Percentiles rank a stretch among this genome's conserved stretches.
Evolutionary conservation across 2,888 invertebrate genomes (phyloP).

Genomic region (Polietes domitor): DNA sequence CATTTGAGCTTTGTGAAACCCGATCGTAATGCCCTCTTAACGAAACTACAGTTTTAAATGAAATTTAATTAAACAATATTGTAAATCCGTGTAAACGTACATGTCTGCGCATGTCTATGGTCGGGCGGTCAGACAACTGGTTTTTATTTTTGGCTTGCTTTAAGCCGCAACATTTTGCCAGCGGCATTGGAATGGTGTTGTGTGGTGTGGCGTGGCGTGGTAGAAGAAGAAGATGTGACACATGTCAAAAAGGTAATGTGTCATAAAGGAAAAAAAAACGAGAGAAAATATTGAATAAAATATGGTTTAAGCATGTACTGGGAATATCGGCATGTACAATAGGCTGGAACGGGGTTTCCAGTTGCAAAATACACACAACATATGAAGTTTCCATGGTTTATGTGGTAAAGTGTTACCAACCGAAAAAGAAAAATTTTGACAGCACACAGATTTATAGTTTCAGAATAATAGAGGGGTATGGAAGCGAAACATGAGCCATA

Average conservation of each 20-base stretch:
- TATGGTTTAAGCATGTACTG: slow-evolving; percentile 47
- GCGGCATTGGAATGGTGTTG: too few relatives aligned
- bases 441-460: too few relatives aligned
- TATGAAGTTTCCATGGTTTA: too few relatives aligned
- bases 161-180: not conserved
- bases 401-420: too few relatives aligned
- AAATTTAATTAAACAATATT: slow-evolving; percentile 5
- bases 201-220: too few relatives aligned
- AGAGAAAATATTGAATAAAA: slow-evolving; percentile 38
- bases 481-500: too few relatives aligned
- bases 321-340: not conserved
- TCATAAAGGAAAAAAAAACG: slow-evolving; percentile 37
- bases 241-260: slow-evolving; percentile 61
- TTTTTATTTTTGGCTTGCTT: not conserved
- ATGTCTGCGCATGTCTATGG: not conserved
- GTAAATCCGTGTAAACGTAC: not conserved
- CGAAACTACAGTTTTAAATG: not conserved
- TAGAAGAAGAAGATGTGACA: slow-evolving; percentile 53
- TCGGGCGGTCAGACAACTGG: not conserved
- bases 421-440: too few relatives aligned
- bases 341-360: too few relatives aligned
- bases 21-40: not conserved
- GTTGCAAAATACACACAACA: too few relatives aligned
- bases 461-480: too few relatives aligned
- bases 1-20: not conserved